A percentile compares a stretch with the other conserved stretches of the same genome.
Evolutionary conservation across 2,113 vertebrate genomes (phyloP).

Genomic region (Circaetus cinerascens): DNA sequence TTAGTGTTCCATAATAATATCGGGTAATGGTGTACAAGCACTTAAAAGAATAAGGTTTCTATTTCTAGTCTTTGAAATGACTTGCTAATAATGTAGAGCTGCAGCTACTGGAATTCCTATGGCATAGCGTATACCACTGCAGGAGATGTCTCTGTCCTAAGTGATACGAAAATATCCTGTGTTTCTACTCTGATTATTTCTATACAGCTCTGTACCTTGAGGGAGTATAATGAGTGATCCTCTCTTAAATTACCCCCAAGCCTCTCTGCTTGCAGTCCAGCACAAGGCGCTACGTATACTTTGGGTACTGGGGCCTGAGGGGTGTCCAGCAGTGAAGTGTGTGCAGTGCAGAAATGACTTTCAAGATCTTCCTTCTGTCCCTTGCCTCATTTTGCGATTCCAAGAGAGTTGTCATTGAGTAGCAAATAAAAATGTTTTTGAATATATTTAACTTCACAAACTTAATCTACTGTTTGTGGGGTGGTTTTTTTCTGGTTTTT

Average conservation of each 20-base stretch:
- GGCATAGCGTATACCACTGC: neutral
- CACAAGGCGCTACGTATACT: rapidly evolving
- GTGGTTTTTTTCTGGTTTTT: neutral
- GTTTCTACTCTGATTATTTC: neutral
- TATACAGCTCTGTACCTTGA: neutral
- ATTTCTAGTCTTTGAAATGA: neutral
- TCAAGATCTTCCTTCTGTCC: neutral
- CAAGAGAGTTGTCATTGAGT: neutral
- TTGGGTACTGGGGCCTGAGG: rapidly evolving
- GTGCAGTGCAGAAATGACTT: neutral
- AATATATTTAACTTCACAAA: neutral
- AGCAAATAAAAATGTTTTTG: neutral
- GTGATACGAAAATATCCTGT: neutral
- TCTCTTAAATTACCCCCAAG: neutral
- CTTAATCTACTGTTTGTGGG: neutral
- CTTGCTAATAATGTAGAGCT: neutral
- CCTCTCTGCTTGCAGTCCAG: neutral
- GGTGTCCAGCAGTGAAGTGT: neutral
- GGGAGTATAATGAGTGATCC: neutral
- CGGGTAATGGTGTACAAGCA: neutral
- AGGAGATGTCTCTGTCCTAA: neutral
- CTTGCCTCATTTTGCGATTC: neutral
- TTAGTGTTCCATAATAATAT: neutral
- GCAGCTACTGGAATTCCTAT: neutral
- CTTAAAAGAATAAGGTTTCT: neutral